Percentiles rank a stretch among this genome's conserved stretches.
These are phyloP conservation scores for Cryptoprocta ferox DNA, from an alignment of 2,797 vertebrate species.

Conservation along the genomic window DNA sequence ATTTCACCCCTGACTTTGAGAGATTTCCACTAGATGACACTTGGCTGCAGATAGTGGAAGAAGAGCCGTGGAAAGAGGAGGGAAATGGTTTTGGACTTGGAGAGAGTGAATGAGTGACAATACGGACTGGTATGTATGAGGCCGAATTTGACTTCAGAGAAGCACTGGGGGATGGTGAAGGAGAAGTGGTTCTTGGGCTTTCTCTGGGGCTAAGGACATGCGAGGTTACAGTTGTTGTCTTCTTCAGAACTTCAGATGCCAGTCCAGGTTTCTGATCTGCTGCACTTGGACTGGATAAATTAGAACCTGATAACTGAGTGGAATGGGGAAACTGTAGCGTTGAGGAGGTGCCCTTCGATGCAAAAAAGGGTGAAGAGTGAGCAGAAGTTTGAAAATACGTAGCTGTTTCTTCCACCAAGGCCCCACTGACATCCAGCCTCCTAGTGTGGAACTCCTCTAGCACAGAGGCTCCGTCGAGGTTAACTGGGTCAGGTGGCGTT, in stretches of 20 bases:
- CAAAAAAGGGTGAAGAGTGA: slow-evolving; percentile 64
- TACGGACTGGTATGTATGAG: slow-evolving; percentile 88
- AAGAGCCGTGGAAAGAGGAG: slow-evolving; percentile 87
- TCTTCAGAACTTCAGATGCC: slow-evolving; percentile 51
- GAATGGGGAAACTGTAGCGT: slow-evolving; percentile 67
- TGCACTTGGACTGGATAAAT: slow-evolving; percentile 39
- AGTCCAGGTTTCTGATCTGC: slow-evolving; percentile 63
- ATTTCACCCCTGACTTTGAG: slow-evolving; percentile 82
- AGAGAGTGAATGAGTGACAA: slow-evolving; percentile 90
- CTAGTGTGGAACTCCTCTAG: slow-evolving; percentile 83
- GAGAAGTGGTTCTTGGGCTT: slow-evolving; percentile 66
- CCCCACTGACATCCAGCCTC: slow-evolving; percentile 79
- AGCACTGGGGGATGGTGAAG: slow-evolving; percentile 82
- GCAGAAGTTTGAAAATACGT: slow-evolving; percentile 81
- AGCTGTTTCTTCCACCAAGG: slow-evolving; percentile 83
- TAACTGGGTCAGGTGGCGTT: slow-evolving; percentile 74
- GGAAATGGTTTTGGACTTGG: slow-evolving; percentile 91
- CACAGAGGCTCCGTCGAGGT: slow-evolving; percentile 81
- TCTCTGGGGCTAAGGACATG: slow-evolving; percentile 56
- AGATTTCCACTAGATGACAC: slow-evolving; percentile 83
- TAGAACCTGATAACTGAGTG: slow-evolving; percentile 58
- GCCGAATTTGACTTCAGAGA: slow-evolving; percentile 88
- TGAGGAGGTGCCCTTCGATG: slow-evolving; percentile 73
- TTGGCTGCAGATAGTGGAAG: slow-evolving; percentile 87
- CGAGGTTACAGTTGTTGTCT: neutral